Evolutionary conservation across 2,797 vertebrate species (phyloP).

Genomic region (Hafferia zeledoni): DNA sequence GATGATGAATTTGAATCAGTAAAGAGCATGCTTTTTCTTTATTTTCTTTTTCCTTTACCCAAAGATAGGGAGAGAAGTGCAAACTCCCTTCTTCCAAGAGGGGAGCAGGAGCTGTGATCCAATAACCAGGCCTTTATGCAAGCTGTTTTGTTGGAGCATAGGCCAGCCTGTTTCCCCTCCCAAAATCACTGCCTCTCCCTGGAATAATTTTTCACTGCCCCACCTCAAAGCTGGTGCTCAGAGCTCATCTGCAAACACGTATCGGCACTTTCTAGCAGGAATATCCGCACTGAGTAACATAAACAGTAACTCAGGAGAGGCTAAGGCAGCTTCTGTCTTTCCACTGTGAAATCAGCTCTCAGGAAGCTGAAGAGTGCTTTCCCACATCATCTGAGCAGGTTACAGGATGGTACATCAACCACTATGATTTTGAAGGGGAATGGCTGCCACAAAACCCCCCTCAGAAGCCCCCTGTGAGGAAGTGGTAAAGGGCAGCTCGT

Average conservation of each 20-base stretch:
- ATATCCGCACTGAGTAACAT: neutral
- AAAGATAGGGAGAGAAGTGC: neutral
- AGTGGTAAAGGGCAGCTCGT: neutral
- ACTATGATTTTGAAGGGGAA: neutral
- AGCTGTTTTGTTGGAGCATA: neutral
- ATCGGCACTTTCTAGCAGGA: neutral
- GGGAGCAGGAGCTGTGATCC: neutral
- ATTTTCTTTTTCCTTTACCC: neutral
- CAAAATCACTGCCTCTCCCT: neutral
- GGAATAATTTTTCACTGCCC: neutral
- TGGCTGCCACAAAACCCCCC: fast-evolving
- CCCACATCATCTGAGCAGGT: neutral
- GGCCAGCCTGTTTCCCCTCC: neutral
- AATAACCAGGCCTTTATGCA: neutral
- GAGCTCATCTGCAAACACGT: neutral
- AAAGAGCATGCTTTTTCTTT: neutral
- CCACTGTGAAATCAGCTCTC: neutral
- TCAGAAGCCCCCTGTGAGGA: neutral
- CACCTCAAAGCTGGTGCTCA: neutral
- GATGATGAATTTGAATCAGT: neutral
- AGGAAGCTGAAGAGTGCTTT: neutral
- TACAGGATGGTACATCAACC: neutral
- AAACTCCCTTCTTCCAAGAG: neutral
- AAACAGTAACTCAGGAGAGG: neutral
- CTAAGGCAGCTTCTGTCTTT: neutral